Base-by-base conservation (phyloP, 2,888 invertebrate species). In the Bombylius major region DNA sequence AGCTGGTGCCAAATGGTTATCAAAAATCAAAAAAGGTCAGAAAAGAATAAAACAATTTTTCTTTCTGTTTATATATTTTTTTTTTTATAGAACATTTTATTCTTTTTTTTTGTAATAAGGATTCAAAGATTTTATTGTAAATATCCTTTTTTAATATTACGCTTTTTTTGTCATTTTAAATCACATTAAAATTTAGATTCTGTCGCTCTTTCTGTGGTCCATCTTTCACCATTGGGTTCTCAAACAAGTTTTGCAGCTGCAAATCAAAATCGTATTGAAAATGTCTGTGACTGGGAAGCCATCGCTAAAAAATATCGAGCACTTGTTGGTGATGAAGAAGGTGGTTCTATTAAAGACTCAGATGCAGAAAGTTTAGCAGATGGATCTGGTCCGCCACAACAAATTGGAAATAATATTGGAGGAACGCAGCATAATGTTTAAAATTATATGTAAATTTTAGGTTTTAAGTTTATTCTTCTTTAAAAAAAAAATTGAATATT, bases 271-370 rank as follows among this genome's bases (percentile, higher is more conserved):
- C 80, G 89, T 63, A 91, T 92, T 63, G 92, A 92, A 70, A 89
- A 87, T 66, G 90, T 93, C 8, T 89, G 89, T 4, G 92, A 94
- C 70, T 94, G 93, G 93, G 89, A 90, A 66, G 79, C 85, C 4
- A 92, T 93, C 57, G 87, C 92, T 32, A 88, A 88, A 75, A 92
- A 91, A 69, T 94, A 93, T 70, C 79, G 90, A 31, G 86, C 87
- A 0, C 76, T 92, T 11, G 79, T 83, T 61, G 84, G 86, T 76
- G 79, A 81, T 58, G 83, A 83, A 58, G 78, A 79, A 31, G 77
- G 69, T 4, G 69, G 70, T 12, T 74, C 75, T 1, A 61, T 73
- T 5, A 73, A 71, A 63, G 75, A 75, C 42, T 72, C 71, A 5
- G 73, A 74, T 57, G 70, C 68, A 33, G 75, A 75, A 54, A 62